Conservation (phyloP, 1,140 invertebrate species). For the Uloborus diversus region DNA sequence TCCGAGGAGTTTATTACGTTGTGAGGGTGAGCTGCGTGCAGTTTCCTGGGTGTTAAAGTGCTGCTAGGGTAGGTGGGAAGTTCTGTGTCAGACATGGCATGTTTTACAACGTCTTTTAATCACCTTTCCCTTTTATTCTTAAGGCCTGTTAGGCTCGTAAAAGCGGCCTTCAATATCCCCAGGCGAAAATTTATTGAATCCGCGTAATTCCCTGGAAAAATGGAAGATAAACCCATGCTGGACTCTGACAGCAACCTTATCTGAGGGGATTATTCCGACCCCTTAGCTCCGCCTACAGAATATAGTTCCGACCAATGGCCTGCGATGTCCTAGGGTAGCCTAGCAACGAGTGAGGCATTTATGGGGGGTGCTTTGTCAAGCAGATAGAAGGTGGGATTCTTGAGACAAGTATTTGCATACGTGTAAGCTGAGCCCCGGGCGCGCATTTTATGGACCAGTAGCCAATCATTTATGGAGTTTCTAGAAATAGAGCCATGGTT, state of each 20-base stretch:
- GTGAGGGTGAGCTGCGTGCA: background rate
- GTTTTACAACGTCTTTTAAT: constrained; percentile 52
- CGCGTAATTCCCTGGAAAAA: constrained; percentile 33
- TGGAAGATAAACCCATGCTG: background rate
- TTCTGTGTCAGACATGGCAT: constrained; percentile 24
- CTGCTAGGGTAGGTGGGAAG: constrained; percentile 34
- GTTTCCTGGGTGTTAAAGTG: constrained; percentile 41
- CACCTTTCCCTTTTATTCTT: constrained; percentile 32
- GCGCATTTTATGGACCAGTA: too few relatives aligned
- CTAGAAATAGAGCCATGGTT: too few relatives aligned
- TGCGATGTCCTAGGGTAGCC: background rate
- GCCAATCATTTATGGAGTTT: too few relatives aligned
- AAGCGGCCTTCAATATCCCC: constrained; percentile 34
- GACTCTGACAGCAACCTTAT: background rate
- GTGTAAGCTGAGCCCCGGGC: too few relatives aligned
- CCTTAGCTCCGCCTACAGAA: background rate
- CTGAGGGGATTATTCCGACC: background rate
- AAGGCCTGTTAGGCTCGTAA: constrained; percentile 34
- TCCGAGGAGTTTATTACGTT: constrained; percentile 35
- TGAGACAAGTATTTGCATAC: background rate
- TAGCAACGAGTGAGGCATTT: background rate
- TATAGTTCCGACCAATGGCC: background rate
- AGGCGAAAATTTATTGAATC: constrained; percentile 51
- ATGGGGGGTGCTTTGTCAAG: background rate
- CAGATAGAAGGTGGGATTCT: background rate